phyloP scores from a whole-genome alignment of 2,888 invertebrate genomes.

The Kryphioiulus occultus region DNA sequence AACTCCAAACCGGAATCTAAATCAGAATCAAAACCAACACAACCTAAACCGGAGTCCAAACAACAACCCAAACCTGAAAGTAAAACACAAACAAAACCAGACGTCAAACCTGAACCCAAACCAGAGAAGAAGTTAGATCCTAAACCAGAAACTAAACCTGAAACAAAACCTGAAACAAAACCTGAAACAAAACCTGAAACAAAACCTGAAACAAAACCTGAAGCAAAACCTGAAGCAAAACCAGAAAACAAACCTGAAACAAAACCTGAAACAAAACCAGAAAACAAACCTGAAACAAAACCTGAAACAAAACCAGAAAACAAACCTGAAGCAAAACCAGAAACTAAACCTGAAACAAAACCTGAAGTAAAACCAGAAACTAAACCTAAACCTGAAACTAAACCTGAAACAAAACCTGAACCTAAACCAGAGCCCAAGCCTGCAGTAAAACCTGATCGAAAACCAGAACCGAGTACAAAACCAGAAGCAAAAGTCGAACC shows the following conservation, averaged over 20 bases:
- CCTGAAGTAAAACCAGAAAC: neutral
- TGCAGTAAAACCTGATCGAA: neutral
- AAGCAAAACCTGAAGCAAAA: neutral
- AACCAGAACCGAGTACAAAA: neutral
- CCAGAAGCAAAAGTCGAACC: constrained; percentile 6
- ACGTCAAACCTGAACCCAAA: neutral
- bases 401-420: neutral
- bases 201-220: neutral
- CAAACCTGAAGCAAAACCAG: neutral
- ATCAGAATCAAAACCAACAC: neutral
- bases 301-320: constrained; percentile 2
- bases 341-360: neutral
- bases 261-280: neutral
- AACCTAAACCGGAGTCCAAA: neutral
- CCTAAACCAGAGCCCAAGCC: neutral
- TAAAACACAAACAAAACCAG: neutral
- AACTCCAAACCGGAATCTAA: neutral
- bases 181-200: neutral
- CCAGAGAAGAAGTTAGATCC: neutral
- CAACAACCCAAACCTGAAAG: neutral
- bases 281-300: neutral
- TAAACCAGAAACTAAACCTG: neutral
- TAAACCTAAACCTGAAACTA: constrained; percentile 1
- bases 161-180: neutral
- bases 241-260: neutral